Evolutionary conservation across 2,113 vertebrate genomes (phyloP), one percentile per base, ranked within the genome.

Genomic region (Notiomystis cincta): DNA sequence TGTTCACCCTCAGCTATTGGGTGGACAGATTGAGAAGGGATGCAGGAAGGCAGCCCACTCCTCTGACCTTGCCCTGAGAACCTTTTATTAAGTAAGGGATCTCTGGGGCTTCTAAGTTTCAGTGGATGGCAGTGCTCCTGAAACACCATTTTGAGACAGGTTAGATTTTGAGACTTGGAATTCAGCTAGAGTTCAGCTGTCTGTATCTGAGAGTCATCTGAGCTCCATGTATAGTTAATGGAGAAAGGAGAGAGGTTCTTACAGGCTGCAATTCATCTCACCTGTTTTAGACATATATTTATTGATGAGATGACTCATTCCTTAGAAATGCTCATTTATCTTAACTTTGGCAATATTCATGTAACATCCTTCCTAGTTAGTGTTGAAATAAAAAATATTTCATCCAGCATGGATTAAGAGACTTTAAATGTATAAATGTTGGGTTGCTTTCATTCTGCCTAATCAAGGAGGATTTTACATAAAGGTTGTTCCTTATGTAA

Each of bases 201-300:
- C 40, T 60, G 6, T 88, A 21, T 77, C 58, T 62, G 45, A 65
- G 53, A 72, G 72, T 62, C 77, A 70, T 89, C 67, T 77, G 38
- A 66, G 28, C 64, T 83, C 18, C 38, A 10, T 77, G 77, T 69
- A 19, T 50, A 57, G 31, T 65, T 91, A 83, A 90, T n/a, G 37
- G 47, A 77, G 56, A 65, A 82, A 64, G 48, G 31, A 91, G 57
- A 90, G 58, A 91, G 9, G 15, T 33, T 66, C 20, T 91, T 91
- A 45, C 51, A 73, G 33, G n/a, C 25, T 81, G 47, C 67, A 80
- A n/a, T 96, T 91, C 10, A 66, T 93, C 67, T 95, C 30, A 91
- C 47, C 67, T 73, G 15, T 37, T 95, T 89, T 57, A 87, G 83
- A 57, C 64, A 78, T 47, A 50, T 81, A 10, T 77, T 80, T 91